Percentiles rank a stretch among this genome's conserved stretches.
Conservation (phyloP, 2,888 invertebrate species). For the Neoitamus cyanurus region DNA sequence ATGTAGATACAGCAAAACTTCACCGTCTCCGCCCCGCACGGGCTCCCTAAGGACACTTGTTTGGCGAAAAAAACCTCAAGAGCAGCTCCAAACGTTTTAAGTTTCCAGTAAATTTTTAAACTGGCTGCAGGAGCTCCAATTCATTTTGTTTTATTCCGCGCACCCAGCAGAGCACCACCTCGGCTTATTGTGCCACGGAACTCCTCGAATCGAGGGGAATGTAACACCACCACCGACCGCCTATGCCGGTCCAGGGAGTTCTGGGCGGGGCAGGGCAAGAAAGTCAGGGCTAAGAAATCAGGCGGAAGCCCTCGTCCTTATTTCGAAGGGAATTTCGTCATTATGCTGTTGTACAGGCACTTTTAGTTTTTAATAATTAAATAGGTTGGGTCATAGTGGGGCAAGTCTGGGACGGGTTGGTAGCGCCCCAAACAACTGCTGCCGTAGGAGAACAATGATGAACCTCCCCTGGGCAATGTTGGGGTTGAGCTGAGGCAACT, state of each 20-base stretch:
- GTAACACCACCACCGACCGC: background rate
- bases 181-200: background rate
- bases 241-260: background rate
- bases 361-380: conserved; percentile 5
- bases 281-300: conserved; percentile 5
- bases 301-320: background rate
- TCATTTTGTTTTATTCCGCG: background rate
- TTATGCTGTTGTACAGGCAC: background rate
- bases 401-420: background rate
- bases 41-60: background rate
- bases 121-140: background rate
- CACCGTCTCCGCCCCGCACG: background rate
- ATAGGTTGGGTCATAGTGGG: background rate
- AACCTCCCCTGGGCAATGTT: background rate
- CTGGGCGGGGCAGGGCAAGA: background rate
- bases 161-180: background rate
- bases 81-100: background rate
- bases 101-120: background rate
- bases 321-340: conserved; percentile 1
- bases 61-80: background rate
- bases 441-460: background rate
- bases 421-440: background rate
- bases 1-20: background rate
- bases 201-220: background rate
- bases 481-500: background rate